Evolutionary conservation across 2,113 vertebrate genomes (phyloP), one percentile per base, ranked within the genome.

Genomic region (Rhinopomastus cyanomelas): DNA sequence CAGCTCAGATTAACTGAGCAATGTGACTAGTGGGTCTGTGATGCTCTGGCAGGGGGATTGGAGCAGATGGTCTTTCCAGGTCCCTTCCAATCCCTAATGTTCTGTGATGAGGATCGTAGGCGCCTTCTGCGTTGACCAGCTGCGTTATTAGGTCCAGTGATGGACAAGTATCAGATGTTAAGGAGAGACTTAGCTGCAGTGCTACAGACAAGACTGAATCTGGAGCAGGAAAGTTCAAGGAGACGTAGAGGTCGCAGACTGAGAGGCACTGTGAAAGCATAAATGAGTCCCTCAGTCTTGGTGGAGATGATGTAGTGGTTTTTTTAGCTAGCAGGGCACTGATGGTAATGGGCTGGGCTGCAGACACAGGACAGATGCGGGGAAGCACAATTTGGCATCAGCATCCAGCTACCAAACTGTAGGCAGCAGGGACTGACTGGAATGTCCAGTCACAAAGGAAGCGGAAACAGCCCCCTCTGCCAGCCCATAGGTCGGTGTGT

Each of bases 321-420:
- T 89, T 49, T 92, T 83, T 66, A 64, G 75, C 60, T 44, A 57
- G 12, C 3, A 1, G 49, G 34, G 72, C 1, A 5, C 16, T 89
- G 87, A 44, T 90, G 87, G 91, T 42, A 66, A 94, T 32, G 65
- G 89, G 94, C 26, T 91, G 90, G 93, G 85, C 74, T 49, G 80
- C 91, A 88, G 93, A 83, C 91, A 85, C 68, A 87, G 82, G 91
- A 77, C 2, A 0, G 80, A 71, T 42, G 60, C 66, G 65, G 60
- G 72, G 60, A 19, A 57, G 66, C 1, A 56, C n/a, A 59, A 26
- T 53, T 78, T 89, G 88, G 91, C 39, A 0, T 60, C 44, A n/a
- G 49, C 5, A 49, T 27, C 6, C n/a, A 16, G 76, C 39, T 55
- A 56, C 85, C 79, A 20, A 39, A n/a, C 3, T 11, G 39, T 22